Base-by-base conservation (phyloP, 2,113 vertebrate species). In the Caracal caracal region DNA sequence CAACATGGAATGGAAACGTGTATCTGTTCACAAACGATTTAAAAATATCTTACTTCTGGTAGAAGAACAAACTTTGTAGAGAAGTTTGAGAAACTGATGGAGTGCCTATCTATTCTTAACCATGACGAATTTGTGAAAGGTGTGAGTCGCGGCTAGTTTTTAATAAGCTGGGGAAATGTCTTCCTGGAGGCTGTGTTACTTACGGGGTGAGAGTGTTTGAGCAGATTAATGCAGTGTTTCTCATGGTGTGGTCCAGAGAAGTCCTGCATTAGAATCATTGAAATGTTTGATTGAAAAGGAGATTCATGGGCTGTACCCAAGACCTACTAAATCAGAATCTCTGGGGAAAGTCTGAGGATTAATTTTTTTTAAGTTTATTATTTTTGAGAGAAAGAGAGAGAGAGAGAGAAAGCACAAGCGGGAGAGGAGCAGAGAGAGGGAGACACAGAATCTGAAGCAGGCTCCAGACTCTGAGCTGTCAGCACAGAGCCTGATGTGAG, bases 191-290 rank as follows among this genome's bases (percentile, higher is more conserved):
- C 80, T 71, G 7, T 68, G 53, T 80, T 43, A 7, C 49, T 76
- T 87, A 37, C 20, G 1, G 5, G 35, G 22, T 76, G 35, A 94
- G 30, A 51, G 9, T 75, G 4, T 94, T 71, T 53, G 10, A 24
- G 30, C 28, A 87, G 49, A 92, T 90, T 20, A 84, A 95, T 76
- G 51, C n/a, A 81, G 51, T 82, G 35, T 83, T 92, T 90, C 43
- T 87, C 49, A 59, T 3, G 43, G 33, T 70, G 85, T 87, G 63
- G 73, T 66, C 89, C 56, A 73, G 37, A 93, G 78, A 65, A 47
- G 11, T 43, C 49, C 28, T 95, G 12, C 40, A 7, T 61, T 93
- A 66, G 40, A 56, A 80, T 35, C 4, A 40, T 17, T 59, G 8
- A 16, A 88, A 61, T 75, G 17, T 63, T 40, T 83, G 43, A 94